Evolutionary conservation across 2,888 invertebrate species (phyloP).

Genomic region (Drosophila maculinotata): DNA sequence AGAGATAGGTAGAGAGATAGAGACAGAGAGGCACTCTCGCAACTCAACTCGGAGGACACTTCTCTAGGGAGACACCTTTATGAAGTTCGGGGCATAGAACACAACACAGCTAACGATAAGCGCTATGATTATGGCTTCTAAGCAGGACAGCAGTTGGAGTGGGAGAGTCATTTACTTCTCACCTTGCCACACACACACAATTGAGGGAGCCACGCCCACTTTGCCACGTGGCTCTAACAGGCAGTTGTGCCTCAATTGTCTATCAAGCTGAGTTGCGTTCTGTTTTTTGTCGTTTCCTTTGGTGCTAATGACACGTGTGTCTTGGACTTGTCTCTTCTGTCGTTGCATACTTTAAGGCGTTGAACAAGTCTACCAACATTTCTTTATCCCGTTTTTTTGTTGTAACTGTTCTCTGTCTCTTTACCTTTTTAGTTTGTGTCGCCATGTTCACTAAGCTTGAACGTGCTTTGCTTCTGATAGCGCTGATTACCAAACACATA

Average conservation of each 20-base stretch:
- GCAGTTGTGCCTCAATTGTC: constrained; percentile 44
- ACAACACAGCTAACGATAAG: constrained; percentile 59
- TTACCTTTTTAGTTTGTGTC: constrained; percentile 35
- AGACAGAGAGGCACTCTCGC: constrained; percentile 27
- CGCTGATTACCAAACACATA: constrained; percentile 59
- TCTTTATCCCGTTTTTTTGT: constrained; percentile 34
- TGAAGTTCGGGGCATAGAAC: constrained; percentile 49
- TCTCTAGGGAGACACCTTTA: constrained; percentile 59
- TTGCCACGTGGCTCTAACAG: constrained; percentile 4
- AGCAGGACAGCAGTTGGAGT: constrained; percentile 2
- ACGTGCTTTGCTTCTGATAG: constrained; percentile 67
- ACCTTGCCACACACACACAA: constrained; percentile 29
- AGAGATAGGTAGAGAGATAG: constrained; percentile 3
- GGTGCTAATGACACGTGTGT: constrained; percentile 62
- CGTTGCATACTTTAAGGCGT: constrained; percentile 67
- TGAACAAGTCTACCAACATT: constrained; percentile 60
- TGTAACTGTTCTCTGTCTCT: constrained; percentile 1
- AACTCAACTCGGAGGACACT: constrained; percentile 46
- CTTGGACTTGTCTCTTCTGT: constrained; percentile 26
- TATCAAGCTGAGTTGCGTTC: constrained; percentile 34
- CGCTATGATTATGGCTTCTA: constrained; percentile 55
- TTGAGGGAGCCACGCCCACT: constrained; percentile 37
- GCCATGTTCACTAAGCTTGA: constrained; percentile 45
- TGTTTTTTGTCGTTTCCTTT: constrained; percentile 15
- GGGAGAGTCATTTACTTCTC: constrained; percentile 33